Evolutionary conservation across 2,113 vertebrate species (phyloP).

Genomic region (Globicephala melas): DNA sequence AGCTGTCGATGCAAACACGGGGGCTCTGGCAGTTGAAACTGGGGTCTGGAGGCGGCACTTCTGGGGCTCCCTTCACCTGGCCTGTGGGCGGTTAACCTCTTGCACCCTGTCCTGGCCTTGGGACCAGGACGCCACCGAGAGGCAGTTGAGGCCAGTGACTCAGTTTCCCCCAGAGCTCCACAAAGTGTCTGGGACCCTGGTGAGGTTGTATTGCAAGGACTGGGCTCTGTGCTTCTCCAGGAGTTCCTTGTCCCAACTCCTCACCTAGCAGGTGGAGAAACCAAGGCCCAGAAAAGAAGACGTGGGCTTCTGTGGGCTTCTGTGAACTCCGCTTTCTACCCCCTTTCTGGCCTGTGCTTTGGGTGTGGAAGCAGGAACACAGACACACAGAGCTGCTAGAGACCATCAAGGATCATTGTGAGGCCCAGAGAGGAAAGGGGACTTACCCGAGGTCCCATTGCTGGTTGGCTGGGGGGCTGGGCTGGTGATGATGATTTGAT

Average conservation of each 20-base stretch:
- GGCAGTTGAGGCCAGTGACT: not conserved
- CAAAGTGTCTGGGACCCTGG: not conserved
- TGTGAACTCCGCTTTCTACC: rapidly evolving
- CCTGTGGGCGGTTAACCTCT: constrained; percentile 45
- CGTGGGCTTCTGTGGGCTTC: not conserved
- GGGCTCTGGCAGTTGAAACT: not conserved
- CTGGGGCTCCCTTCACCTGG: not conserved
- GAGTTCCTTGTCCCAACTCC: rapidly evolving
- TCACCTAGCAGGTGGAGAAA: not conserved
- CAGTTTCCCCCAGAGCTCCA: not conserved
- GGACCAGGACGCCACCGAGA: rapidly evolving
- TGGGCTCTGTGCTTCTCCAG: not conserved
- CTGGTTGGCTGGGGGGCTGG: not conserved
- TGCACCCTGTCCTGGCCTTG: not conserved
- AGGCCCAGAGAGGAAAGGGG: not conserved
- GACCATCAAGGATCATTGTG: not conserved
- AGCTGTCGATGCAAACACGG: constrained; percentile 90
- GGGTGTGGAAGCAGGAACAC: not conserved
- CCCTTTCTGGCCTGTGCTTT: not conserved
- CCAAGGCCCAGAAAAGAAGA: not conserved
- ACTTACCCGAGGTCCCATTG: rapidly evolving
- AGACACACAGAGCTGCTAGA: rapidly evolving
- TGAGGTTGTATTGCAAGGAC: not conserved
- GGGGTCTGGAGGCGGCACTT: not conserved
- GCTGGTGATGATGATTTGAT: rapidly evolving